These are phyloP conservation scores for Drosophila bipectinata DNA, from an alignment of 1,140 invertebrate genomes.

Conservation along the genomic window DNA sequence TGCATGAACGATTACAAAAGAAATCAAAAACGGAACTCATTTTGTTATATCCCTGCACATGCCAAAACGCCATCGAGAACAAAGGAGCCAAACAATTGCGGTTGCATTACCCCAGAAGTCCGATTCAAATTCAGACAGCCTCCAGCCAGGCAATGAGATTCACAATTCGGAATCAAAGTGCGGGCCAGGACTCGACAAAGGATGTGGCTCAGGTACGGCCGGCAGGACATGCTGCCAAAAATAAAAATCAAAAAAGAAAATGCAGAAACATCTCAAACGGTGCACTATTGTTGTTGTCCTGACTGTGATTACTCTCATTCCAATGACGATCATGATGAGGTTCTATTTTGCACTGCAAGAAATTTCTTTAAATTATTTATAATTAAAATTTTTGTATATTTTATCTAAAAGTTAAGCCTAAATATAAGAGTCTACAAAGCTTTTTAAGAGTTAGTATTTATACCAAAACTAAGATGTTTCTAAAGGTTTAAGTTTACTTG, in stretches of 20 bases:
- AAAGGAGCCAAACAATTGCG: conserved; percentile 68
- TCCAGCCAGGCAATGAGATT: conserved; percentile 57
- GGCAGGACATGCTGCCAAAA: conserved; percentile 68
- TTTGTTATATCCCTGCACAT: conserved; percentile 69
- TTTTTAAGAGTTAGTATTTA: too few species aligned
- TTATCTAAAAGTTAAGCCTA: too few species aligned
- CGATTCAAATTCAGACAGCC: conserved; percentile 49
- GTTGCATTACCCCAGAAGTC: conserved; percentile 66
- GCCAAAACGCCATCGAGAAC: conserved; percentile 66
- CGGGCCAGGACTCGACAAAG: conserved; percentile 54
- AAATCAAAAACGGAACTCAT: conserved; percentile 47
- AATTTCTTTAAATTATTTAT: background rate
- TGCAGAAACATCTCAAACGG: conserved; percentile 52
- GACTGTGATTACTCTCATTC: conserved; percentile 66
- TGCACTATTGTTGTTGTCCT: conserved; percentile 64
- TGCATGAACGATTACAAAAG: conserved; percentile 16
- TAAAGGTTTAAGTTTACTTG: too few species aligned
- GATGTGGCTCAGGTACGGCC: conserved; percentile 58
- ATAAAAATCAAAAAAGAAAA: conserved; percentile 10
- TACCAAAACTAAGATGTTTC: too few species aligned
- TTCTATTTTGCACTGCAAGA: conserved; percentile 20
- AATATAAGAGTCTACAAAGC: too few species aligned
- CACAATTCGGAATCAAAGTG: conserved; percentile 64
- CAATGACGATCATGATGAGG: conserved; percentile 43
- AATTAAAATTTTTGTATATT: background rate